A percentile compares a stretch with the other conserved stretches of the same genome.
phyloP scores from a whole-genome alignment of 2,113 vertebrate genomes.

The Nerophis ophidion region DNA sequence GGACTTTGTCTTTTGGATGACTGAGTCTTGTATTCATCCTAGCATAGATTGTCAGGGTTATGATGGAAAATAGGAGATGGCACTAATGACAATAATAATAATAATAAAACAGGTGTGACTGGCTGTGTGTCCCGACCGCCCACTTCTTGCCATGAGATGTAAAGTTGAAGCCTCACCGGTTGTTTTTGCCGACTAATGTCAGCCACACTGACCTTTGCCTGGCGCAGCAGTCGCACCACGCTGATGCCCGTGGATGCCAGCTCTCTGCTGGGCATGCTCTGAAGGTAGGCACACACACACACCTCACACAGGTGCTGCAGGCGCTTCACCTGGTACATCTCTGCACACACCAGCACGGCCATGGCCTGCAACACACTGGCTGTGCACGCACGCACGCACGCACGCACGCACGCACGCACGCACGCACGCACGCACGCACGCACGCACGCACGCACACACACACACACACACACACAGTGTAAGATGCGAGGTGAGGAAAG shows the following conservation, averaged over 20 bases:
- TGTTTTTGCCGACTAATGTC: background rate
- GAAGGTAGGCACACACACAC: constrained; percentile 89
- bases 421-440: no score
- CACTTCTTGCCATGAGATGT: constrained; percentile 48
- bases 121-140: no score
- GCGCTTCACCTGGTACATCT: constrained; percentile 96
- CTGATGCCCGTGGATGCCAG: constrained; percentile 87
- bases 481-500: background rate
- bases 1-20: no score
- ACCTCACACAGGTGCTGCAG: constrained; percentile 95
- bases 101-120: no score
- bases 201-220: constrained; percentile 81
- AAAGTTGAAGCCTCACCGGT: background rate
- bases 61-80: no score
- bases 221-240: constrained; percentile 83
- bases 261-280: constrained; percentile 94
- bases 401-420: constrained; percentile 11
- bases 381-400: constrained; percentile 45
- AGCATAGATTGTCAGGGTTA: no score
- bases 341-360: constrained; percentile 92
- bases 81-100: no score
- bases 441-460: no score
- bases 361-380: constrained; percentile 93
- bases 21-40: no score
- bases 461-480: background rate